Percentiles rank a stretch among this genome's conserved stretches.
These are phyloP conservation scores for Benitochromis conjunctus DNA, from an alignment of 2,113 vertebrate species.

Conservation along the genomic window DNA sequence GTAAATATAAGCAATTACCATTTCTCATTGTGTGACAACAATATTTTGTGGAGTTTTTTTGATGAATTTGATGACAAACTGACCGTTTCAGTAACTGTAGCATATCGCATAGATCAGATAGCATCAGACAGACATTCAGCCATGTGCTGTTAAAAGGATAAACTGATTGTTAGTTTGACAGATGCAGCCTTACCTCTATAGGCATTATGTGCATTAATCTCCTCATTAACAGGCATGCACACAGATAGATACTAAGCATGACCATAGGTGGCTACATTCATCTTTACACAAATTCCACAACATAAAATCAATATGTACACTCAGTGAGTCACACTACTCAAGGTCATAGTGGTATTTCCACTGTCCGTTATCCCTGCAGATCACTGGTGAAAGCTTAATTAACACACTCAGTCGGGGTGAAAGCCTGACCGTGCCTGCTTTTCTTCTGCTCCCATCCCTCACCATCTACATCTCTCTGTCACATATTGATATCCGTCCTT, in stretches of 20 bases:
- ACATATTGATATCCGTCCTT: not conserved
- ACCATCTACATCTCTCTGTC: not conserved
- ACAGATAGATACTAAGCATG: not conserved
- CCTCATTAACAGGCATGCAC: not conserved
- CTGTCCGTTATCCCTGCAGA: not conserved
- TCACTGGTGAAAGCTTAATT: constrained; percentile 38
- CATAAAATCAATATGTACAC: constrained; percentile 6
- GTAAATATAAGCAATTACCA: not conserved
- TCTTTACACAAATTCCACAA: not conserved
- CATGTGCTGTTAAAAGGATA: not conserved
- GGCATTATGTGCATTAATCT: not conserved
- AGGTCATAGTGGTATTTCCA: not conserved
- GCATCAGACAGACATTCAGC: not conserved
- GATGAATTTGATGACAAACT: not conserved
- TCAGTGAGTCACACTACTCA: not conserved
- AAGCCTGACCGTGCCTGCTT: not conserved
- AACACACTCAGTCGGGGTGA: constrained; percentile 22
- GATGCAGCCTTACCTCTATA: not conserved
- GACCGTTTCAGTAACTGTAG: not conserved
- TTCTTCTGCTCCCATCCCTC: not conserved
- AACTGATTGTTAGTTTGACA: not conserved
- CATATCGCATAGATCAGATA: not conserved
- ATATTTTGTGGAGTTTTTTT: not conserved
- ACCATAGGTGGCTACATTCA: not conserved
- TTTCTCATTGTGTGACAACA: not conserved